These are phyloP conservation scores for Nannoperca australis DNA, from an alignment of 2,797 vertebrate genomes.

Conservation along the genomic window DNA sequence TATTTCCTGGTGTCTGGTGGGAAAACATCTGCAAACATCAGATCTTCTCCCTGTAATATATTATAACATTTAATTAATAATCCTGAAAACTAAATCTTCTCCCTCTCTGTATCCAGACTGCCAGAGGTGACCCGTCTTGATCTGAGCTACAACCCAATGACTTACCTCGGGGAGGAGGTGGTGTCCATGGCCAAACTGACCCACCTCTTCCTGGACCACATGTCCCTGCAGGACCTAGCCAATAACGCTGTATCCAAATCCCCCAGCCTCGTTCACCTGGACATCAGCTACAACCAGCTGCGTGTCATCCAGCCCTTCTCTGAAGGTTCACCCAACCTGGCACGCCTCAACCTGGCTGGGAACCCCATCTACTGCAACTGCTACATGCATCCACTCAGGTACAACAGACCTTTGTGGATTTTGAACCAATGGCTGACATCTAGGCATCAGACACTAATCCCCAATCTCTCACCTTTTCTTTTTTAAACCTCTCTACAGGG, in stretches of 20 bases:
- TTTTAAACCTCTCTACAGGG: constrained; percentile 43
- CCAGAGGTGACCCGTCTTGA: constrained; percentile 87
- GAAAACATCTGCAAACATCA: not conserved
- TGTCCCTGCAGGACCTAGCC: constrained; percentile 91
- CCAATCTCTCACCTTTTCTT: not conserved
- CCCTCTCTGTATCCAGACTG: constrained; percentile 74
- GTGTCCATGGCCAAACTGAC: constrained; percentile 90
- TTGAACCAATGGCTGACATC: not conserved
- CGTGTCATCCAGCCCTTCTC: constrained; percentile 86
- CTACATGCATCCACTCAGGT: constrained; percentile 87
- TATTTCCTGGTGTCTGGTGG: not conserved
- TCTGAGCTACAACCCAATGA: constrained; percentile 94
- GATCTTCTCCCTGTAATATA: not conserved
- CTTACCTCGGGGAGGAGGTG: constrained; percentile 89
- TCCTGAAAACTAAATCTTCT: not conserved
- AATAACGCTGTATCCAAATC: constrained; percentile 86
- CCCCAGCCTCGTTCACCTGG: constrained; percentile 87
- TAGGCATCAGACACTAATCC: not conserved
- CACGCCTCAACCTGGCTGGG: constrained; percentile 86
- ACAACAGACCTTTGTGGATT: not conserved
- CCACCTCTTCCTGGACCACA: constrained; percentile 91
- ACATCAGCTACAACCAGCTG: constrained; percentile 93
- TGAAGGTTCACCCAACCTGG: constrained; percentile 82
- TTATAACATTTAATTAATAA: not conserved
- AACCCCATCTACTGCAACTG: constrained; percentile 95